phyloP scores from a whole-genome alignment of 2,797 vertebrate genomes.

The Rhynchotus rufescens region DNA sequence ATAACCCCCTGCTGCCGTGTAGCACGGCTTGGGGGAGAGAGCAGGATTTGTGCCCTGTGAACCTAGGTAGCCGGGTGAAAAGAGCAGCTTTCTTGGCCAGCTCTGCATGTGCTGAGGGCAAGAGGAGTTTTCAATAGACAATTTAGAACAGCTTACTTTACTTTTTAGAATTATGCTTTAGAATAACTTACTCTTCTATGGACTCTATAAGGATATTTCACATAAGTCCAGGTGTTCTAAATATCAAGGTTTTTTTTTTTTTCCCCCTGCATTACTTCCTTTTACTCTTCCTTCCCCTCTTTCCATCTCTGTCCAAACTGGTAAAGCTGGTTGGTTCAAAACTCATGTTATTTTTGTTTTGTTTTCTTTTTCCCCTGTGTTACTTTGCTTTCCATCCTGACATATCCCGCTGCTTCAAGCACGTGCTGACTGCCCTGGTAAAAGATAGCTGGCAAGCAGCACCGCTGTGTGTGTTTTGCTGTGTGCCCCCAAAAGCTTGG shows the following conservation, averaged over 20 bases:
- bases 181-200: neutral
- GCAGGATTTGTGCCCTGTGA: neutral
- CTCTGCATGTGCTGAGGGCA: fast-evolving
- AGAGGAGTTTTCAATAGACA: neutral
- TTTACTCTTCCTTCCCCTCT: neutral
- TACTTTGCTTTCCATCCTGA: neutral
- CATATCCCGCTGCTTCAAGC: neutral
- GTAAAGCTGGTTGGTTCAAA: neutral
- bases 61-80: neutral
- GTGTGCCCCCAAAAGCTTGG: neutral
- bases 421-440: neutral
- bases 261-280: neutral
- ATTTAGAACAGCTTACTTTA: neutral
- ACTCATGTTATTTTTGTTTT: no score
- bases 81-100: neutral
- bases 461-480: neutral
- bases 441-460: neutral
- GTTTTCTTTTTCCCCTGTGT: neutral
- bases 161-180: neutral
- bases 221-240: neutral
- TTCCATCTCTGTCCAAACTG: neutral
- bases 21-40: neutral
- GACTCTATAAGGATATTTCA: neutral
- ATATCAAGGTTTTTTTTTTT: neutral
- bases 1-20: neutral